Conservation (phyloP, 1,140 invertebrate genomes). For the Elymnias hypermnestra region DNA sequence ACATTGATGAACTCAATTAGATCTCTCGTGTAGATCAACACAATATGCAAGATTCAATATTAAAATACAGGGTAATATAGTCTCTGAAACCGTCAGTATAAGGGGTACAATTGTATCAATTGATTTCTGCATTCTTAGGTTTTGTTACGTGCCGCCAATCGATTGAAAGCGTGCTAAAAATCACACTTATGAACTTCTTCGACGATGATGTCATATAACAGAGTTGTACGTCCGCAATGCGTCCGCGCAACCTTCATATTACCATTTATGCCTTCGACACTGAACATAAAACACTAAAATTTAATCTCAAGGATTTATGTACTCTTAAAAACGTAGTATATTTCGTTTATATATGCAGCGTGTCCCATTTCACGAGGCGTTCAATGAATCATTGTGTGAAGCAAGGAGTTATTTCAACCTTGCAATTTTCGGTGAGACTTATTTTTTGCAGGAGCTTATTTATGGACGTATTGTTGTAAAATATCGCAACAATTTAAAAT, state of each 20-base stretch:
- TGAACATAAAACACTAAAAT: conserved; percentile 22
- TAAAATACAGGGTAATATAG: too few species aligned
- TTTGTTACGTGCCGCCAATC: not conserved
- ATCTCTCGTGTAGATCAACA: not conserved
- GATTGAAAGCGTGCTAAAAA: conserved; percentile 36
- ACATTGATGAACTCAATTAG: conserved; percentile 16
- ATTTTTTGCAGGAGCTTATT: not conserved
- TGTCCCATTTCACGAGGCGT: conserved; percentile 9
- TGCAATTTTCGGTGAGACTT: conserved; percentile 1
- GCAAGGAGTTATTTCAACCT: conserved; percentile 6
- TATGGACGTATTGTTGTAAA: not conserved
- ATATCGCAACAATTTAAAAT: too few species aligned
- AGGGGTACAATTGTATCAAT: not conserved
- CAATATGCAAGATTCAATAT: not conserved
- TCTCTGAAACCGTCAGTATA: not conserved
- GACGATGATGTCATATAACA: conserved; percentile 47
- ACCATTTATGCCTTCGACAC: conserved; percentile 30
- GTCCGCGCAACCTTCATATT: conserved; percentile 37
- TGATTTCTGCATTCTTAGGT: not conserved
- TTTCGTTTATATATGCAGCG: conserved; percentile 5
- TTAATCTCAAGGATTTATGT: conserved; percentile 26
- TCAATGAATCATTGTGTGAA: conserved; percentile 16
- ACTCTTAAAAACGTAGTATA: conserved; percentile 12
- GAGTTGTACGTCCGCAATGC: conserved; percentile 17
- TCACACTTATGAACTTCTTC: conserved; percentile 35